Base-by-base conservation (phyloP, 37 sponge, comb jelly and placozoan species). In the Cliona cf. orientalis region DNA sequence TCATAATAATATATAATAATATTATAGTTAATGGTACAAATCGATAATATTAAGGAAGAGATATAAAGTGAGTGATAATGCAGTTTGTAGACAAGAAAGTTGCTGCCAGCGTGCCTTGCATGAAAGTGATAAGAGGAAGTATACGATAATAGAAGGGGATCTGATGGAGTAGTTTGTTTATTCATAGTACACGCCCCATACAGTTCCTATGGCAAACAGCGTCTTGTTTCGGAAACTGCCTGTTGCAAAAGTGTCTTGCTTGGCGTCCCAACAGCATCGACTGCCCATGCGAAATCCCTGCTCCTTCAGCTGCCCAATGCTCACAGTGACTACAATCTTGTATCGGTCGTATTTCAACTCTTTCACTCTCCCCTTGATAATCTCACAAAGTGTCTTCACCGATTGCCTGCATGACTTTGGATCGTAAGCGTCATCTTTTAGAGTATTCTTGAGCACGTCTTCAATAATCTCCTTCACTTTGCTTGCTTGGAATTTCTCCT, bases 111-210 rank as follows among this genome's bases (percentile, higher is more conserved):
- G n/a, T n/a, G n/a, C n/a, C n/a, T n/a, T 49, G 53, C 53, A 19
- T 19, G 9, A 49, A 49, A 49, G 9, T 9, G 53, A 19, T 14
- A 9, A 49, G 14, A 49, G 14, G 9, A 49, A 31, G 1, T 53
- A 21, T 49, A 49, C 49, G 22, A 42, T 42, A 69, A 69, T 19
- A 26, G 45, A 69, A 7, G n/a, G 41, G 39, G 5, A 42, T 42
- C 14, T 70, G 19, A 11, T 40, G 41, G 14, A 22, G 23, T 6
- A 5, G 71, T 42, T 3, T 72, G 55, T 17, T 72, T 19, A 98
- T 77, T 96, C 99, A 69, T 86, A 90, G 70, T 98, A 98, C 0
- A 98, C 82, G 35, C 90, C 94, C 86, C 80, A 98, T 0, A 98
- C 99, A 69, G 84, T 91, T 5, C 86, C 99, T 19, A 94, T 78